Base-by-base conservation (phyloP, 2,113 vertebrate species). In the Sarotherodon lohbergeri region DNA sequence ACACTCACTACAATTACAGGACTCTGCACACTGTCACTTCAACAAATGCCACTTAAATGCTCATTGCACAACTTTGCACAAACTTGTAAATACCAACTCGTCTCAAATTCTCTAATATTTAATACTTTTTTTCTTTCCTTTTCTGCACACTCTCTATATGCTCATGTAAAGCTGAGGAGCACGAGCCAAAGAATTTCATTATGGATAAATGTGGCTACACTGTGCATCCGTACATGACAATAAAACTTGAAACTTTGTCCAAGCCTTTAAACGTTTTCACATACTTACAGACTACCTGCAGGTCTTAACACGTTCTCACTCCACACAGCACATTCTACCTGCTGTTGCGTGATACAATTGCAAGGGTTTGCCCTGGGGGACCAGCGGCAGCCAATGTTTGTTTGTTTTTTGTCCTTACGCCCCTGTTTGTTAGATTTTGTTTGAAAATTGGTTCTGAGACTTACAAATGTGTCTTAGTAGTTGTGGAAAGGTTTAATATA, bases 311-410 rank as follows among this genome's bases (percentile, higher is more conserved):
- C 22, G 0, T 73, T 27, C 13, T 43, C 13, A 27, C 68, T 4
- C 39, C 68, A 0, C n/a, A 68, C 34, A 41, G 36, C 36, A 68
- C 19, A 24, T 41, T 41, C 19, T 41, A 41, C 63, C n/a, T 5
- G 36, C 19, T 68, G 36, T 14, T 68, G 0, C 59, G 0, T 36
- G 59, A 34, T 7, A 13, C 24, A 59, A 29, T 29, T 29, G 7
- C 4, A 59, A 59, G 0, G 12, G 2, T 29, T 27, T 29, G 0
- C 24, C 24, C 7, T 8, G 36, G n/a, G n/a, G 11, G 36, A 2
- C 63, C 63, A 13, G 63, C 57, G 10, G 57, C 59, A 36, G 5
- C 59, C 17, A n/a, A 0, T 4, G 9, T 63, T 63, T 63, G 17
- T 11, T 0, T 63, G 57, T 32, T 61, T 61, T 36, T 63, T 63